Conservation (phyloP, 2,113 vertebrate species). For the Ivindomyrus marchei region DNA sequence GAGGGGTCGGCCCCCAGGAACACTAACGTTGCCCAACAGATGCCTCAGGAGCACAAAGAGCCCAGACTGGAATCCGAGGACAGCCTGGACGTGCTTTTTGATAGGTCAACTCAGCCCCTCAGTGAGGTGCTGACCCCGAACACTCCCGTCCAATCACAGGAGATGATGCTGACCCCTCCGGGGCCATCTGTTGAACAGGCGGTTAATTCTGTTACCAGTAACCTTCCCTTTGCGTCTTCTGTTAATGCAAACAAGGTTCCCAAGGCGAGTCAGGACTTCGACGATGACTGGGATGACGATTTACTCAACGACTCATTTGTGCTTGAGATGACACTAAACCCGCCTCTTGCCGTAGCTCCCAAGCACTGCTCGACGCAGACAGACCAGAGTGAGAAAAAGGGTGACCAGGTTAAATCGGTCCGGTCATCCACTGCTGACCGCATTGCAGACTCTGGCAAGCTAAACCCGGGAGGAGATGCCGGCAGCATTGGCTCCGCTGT, state of each 20-base stretch:
- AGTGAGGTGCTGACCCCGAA: constrained; percentile 64
- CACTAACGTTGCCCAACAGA: neutral
- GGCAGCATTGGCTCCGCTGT: neutral
- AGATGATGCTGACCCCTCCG: neutral
- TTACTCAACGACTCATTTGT: constrained; percentile 71
- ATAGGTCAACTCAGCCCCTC: constrained; percentile 71
- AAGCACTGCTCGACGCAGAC: constrained; percentile 44
- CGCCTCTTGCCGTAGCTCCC: constrained; percentile 47
- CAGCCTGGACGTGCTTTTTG: constrained; percentile 75
- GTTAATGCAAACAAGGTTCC: accelerated
- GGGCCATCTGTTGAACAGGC: constrained; percentile 12
- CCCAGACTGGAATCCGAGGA: constrained; percentile 48
- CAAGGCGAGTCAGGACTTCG: constrained; percentile 45
- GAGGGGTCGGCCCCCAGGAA: neutral
- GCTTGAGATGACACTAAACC: constrained; percentile 71
- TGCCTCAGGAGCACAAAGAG: constrained; percentile 33
- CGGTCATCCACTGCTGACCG: neutral
- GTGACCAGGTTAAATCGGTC: neutral
- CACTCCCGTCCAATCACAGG: constrained; percentile 23
- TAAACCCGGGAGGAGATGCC: neutral
- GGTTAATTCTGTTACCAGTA: accelerated
- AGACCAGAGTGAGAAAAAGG: constrained; percentile 14
- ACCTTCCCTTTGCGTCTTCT: neutral
- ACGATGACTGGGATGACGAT: constrained; percentile 73
- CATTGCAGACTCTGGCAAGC: neutral